A percentile compares a stretch with the other conserved stretches of the same genome.
Evolutionary conservation across 2,797 vertebrate species (phyloP).

Genomic region (Sebastes elongatus): DNA sequence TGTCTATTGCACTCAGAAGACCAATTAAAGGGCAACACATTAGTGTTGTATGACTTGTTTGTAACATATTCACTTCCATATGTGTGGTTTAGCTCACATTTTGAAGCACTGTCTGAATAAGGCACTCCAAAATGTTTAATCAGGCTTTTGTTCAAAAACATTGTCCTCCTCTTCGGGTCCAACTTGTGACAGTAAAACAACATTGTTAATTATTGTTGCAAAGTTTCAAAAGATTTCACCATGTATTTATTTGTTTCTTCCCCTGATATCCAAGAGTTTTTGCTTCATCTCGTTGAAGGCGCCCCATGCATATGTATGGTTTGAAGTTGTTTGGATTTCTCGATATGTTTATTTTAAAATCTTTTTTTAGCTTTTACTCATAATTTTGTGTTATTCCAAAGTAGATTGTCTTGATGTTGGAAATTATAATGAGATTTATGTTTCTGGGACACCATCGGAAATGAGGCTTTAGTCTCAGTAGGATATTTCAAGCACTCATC

Average conservation of each 20-base stretch:
- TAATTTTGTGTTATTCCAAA: conserved; percentile 81
- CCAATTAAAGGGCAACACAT: conserved; percentile 32
- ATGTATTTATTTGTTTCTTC: conserved; percentile 63
- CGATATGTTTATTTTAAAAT: conserved; percentile 83
- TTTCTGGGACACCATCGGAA: conserved; percentile 86
- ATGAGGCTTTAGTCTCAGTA: conserved; percentile 83
- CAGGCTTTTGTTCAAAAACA: conserved; percentile 57
- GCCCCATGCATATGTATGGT: conserved; percentile 82
- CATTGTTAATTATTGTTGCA: conserved; percentile 65
- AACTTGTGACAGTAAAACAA: conserved; percentile 64
- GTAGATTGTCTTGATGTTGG: conserved; percentile 84
- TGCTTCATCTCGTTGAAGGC: conserved; percentile 54
- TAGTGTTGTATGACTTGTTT: conserved; percentile 23
- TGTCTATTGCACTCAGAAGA: neutral
- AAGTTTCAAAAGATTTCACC: conserved; percentile 72
- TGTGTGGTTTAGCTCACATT: conserved; percentile 5
- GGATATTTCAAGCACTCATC: conserved; percentile 78
- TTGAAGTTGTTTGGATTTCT: conserved; percentile 79
- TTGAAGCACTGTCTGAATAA: conserved; percentile 11
- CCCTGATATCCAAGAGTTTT: conserved; percentile 54
- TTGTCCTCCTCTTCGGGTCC: conserved; percentile 35
- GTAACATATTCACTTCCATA: conserved; percentile 8
- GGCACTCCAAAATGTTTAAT: conserved; percentile 47
- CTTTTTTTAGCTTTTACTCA: conserved; percentile 80
- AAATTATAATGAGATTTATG: conserved; percentile 88